These are phyloP conservation scores for Limnodromus scolopaceus DNA, from an alignment of 2,797 vertebrate genomes.

Conservation along the genomic window DNA sequence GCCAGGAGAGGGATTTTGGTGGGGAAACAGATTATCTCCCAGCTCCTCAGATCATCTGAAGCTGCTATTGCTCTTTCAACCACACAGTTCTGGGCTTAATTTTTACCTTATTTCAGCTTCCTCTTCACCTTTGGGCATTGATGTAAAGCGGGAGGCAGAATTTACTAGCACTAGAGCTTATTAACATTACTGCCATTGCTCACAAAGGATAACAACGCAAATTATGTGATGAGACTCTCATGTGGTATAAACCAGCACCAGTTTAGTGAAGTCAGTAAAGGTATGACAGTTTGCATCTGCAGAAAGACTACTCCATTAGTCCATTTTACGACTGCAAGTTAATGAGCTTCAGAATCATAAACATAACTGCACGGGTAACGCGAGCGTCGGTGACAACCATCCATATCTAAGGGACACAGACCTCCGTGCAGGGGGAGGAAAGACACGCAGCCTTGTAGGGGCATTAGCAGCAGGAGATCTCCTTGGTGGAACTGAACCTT, in stretches of 20 bases:
- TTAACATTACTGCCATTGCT: background rate
- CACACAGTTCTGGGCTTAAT: background rate
- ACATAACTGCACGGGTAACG: background rate
- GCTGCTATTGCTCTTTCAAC: background rate
- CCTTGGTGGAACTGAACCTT: background rate
- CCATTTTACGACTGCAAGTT: background rate
- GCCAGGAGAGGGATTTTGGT: background rate
- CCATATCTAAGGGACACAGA: background rate
- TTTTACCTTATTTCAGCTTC: background rate
- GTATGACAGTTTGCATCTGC: background rate
- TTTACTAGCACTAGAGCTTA: background rate
- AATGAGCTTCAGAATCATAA: background rate
- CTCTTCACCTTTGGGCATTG: conserved; percentile 3
- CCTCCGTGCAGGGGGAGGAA: background rate
- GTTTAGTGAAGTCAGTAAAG: background rate
- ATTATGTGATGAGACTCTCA: background rate
- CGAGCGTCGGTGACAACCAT: background rate
- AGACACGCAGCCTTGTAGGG: background rate
- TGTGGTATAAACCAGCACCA: background rate
- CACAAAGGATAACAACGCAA: background rate
- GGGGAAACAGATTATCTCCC: background rate
- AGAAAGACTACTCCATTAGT: background rate
- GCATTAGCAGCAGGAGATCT: background rate
- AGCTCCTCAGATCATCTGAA: background rate
- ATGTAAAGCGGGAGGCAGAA: conserved; percentile 8